These are phyloP conservation scores for Orchesella flavescens DNA, from an alignment of 2,888 invertebrate species.

Conservation along the genomic window DNA sequence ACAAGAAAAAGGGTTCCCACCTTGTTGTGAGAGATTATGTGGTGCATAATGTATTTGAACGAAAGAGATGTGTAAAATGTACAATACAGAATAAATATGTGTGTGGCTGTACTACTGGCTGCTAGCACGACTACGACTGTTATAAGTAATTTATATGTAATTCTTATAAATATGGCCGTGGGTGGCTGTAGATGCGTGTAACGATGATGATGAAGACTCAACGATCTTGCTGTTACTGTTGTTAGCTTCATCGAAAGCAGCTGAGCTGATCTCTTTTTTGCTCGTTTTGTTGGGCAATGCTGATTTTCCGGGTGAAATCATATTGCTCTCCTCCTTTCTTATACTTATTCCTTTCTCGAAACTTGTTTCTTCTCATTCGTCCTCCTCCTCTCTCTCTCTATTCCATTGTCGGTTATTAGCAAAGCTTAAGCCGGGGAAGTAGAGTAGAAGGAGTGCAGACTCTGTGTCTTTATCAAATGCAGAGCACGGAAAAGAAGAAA, in stretches of 20 bases:
- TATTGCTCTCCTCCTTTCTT: slow-evolving; percentile 14
- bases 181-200: too few species aligned
- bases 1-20: slow-evolving; percentile 10
- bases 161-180: too few species aligned
- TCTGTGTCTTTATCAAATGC: slow-evolving; percentile 22
- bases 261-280: too few species aligned
- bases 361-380: background rate
- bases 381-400: background rate
- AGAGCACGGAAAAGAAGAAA: slow-evolving; percentile 21
- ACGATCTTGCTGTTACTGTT: too few species aligned
- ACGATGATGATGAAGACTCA: too few species aligned
- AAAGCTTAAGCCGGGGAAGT: slow-evolving; percentile 17
- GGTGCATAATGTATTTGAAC: slow-evolving; percentile 17
- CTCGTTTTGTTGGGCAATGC: background rate
- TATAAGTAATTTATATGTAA: too few species aligned
- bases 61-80: too few species aligned
- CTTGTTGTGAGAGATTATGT: slow-evolving; percentile 12
- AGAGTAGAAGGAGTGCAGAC: slow-evolving; percentile 10
- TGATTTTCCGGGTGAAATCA: slow-evolving; percentile 58
- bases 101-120: too few species aligned
- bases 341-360: too few species aligned
- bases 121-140: too few species aligned
- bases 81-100: too few species aligned
- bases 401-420: slow-evolving; percentile 33
- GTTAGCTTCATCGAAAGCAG: too few species aligned